Percentiles rank a stretch among this genome's conserved stretches.
Conservation (phyloP, 2,888 invertebrate genomes). For the Volucella inflata region DNA sequence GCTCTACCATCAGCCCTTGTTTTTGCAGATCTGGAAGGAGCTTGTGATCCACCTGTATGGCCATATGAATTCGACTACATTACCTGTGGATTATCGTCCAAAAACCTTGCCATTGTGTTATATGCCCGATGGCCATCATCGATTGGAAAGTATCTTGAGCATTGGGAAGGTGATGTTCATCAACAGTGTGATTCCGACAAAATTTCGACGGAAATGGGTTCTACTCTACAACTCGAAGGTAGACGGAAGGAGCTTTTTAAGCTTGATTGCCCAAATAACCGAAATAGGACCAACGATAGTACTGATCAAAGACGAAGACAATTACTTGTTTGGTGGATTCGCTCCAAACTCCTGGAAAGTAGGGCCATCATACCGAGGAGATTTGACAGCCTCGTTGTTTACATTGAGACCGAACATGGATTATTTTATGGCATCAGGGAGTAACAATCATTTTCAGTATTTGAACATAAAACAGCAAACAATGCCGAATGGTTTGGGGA, state of each 20-base stretch:
- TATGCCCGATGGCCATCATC: background rate
- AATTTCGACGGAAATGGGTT: constrained; percentile 90
- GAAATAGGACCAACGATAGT: constrained; percentile 91
- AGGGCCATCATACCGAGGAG: constrained; percentile 89
- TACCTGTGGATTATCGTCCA: constrained; percentile 46
- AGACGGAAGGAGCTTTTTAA: constrained; percentile 94
- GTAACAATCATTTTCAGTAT: constrained; percentile 94
- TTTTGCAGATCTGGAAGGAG: constrained; percentile 85
- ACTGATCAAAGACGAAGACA: constrained; percentile 90
- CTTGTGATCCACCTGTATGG: constrained; percentile 85
- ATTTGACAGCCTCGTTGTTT: constrained; percentile 91
- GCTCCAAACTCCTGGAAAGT: constrained; percentile 90
- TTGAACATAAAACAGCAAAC: constrained; percentile 94
- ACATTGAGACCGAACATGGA: constrained; percentile 90
- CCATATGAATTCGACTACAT: constrained; percentile 78
- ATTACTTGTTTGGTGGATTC: constrained; percentile 94
- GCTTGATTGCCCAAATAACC: constrained; percentile 87
- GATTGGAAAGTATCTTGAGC: constrained; percentile 83
- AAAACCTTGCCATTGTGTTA: constrained; percentile 23
- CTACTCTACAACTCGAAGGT: constrained; percentile 92
- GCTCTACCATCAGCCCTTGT: constrained; percentile 84
- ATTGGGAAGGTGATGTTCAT: constrained; percentile 90
- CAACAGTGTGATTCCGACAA: constrained; percentile 89
- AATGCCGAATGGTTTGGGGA: constrained; percentile 94
- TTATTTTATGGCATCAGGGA: constrained; percentile 89